Evolutionary conservation across 2,797 vertebrate genomes (phyloP).

Genomic region (Myotis findleyi): DNA sequence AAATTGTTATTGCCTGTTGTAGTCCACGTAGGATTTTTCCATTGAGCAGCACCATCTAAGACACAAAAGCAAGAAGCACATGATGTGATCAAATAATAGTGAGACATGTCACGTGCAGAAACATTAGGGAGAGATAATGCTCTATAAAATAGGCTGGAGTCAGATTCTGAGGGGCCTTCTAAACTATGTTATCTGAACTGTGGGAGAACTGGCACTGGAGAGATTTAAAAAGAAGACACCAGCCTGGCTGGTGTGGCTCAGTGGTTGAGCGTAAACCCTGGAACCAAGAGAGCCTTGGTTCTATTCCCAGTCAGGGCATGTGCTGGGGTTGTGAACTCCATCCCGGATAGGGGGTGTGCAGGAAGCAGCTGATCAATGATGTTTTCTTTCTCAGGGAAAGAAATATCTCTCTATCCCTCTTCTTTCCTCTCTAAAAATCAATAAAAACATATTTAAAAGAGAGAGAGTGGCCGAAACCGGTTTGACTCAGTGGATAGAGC

Average conservation of each 20-base stretch:
- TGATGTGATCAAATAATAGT: not conserved
- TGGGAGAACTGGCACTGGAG: not conserved
- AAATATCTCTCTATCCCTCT: too few species aligned
- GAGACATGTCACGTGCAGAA: not conserved
- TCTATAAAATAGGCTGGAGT: not conserved
- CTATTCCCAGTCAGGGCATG: too few species aligned
- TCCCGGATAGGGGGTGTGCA: too few species aligned
- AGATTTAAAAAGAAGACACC: not conserved
- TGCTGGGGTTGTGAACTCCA: too few species aligned
- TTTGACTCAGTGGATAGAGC: too few species aligned
- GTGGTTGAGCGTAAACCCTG: too few species aligned
- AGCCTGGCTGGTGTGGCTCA: too few species aligned
- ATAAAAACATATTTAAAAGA: too few species aligned
- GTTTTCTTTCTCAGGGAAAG: too few species aligned
- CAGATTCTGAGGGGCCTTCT: not conserved
- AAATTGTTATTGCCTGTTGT: not conserved
- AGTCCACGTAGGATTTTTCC: slow-evolving; percentile 7
- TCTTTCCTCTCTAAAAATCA: too few species aligned
- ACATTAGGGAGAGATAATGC: not conserved
- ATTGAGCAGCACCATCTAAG: not conserved
- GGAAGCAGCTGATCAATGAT: too few species aligned
- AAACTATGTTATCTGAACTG: not conserved
- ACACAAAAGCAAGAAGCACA: not conserved
- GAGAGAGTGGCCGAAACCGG: not conserved
- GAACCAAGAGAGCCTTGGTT: too few species aligned